Base-by-base conservation (phyloP, 2,797 vertebrate genomes). In the Enteromius radiatus region DNA sequence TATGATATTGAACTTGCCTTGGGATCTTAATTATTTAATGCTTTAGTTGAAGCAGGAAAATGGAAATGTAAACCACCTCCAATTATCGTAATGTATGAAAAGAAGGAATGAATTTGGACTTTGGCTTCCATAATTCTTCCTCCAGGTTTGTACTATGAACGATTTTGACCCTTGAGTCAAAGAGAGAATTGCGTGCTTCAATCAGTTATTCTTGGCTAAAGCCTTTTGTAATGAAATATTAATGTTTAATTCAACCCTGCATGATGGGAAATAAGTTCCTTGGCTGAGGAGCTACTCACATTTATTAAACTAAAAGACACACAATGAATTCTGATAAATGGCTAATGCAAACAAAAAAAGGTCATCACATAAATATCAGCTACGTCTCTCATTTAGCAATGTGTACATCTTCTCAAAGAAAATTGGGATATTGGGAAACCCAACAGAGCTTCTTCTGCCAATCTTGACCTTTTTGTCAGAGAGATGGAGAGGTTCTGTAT, bases 61-160 rank as follows among this genome's bases (percentile, higher is more conserved):
- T 2, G 0, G 10, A 74, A 23, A 81, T 15, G 5, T 31, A 31
- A 33, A 80, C 21, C 1, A 71, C 17, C 33, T 56, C 2, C 41
- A 45, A 63, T 14, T 65, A 49, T 47, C 21, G 8, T 52, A 49
- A 31, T 52, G 5, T 36, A n/a, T 36, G 19, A 49, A 52, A n/a
- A 38, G 6, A 56, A 38, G 26, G 1, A 64, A 49, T 76, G 4
- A 9, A 69, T 59, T 49, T 14, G 28, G 10, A 4, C 56, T 81
- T 23, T n/a, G 83, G 4, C 76, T 77, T 79, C 28, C 45, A 15
- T 88, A 61, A 84, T 87, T 74, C 28, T 79, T 76, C 49, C 38
- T 47, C 47, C 43, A 47, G 52, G 64, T 12, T 36, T 78, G 73
- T 4, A 49, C 49, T 19, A 1, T 83, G 47, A 76, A 41, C 17